Evolutionary conservation across 1,140 invertebrate genomes (phyloP).

Genomic region (Drosophila mayri): DNA sequence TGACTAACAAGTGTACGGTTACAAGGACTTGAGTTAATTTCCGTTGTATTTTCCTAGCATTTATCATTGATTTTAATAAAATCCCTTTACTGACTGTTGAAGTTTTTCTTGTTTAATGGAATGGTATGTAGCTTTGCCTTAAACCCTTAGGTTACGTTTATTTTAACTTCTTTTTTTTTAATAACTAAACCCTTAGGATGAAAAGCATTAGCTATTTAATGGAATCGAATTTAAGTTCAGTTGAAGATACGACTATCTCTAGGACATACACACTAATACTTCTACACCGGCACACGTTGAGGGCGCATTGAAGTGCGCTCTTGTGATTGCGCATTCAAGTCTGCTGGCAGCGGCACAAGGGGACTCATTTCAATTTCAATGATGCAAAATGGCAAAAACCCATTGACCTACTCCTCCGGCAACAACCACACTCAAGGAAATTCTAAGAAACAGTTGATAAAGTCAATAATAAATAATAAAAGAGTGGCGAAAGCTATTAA

Average conservation of each 20-base stretch:
- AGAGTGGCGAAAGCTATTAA: too few species aligned
- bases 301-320: constrained; percentile 32
- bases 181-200: background rate
- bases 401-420: constrained; percentile 61
- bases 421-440: constrained; percentile 13
- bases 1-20: background rate
- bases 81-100: background rate
- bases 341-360: constrained; percentile 15
- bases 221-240: constrained; percentile 5
- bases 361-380: constrained; percentile 66
- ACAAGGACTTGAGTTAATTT: background rate
- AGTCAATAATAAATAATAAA: background rate
- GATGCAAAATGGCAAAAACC: constrained; percentile 55
- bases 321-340: constrained; percentile 49
- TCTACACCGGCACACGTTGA: constrained; percentile 6
- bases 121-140: background rate
- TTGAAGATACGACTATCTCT: background rate
- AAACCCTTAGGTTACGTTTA: background rate
- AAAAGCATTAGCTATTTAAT: background rate
- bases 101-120: background rate
- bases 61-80: constrained; percentile 9
- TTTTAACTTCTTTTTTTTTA: background rate
- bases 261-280: constrained; percentile 1
- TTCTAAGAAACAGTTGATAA: background rate
- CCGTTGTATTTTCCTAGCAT: background rate